phyloP scores from a whole-genome alignment of 1,140 invertebrate genomes.

The Lepidurus apus region DNA sequence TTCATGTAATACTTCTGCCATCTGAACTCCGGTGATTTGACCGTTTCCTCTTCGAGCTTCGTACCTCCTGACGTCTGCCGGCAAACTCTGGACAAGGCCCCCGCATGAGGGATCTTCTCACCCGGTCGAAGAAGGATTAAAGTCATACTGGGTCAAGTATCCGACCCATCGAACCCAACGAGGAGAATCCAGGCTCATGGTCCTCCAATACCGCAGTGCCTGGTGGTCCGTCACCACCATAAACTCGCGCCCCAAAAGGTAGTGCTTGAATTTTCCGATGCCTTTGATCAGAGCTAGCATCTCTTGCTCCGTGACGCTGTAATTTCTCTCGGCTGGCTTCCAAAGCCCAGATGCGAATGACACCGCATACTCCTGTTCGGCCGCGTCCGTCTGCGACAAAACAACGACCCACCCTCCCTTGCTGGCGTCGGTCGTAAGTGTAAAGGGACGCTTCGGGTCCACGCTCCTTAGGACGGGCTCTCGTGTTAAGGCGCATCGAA shows the following conservation, averaged over 20 bases:
- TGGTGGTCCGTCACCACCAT: constrained; percentile 44
- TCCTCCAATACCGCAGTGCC: constrained; percentile 40
- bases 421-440: no score
- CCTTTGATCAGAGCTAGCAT: constrained; percentile 44
- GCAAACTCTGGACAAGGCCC: not conserved
- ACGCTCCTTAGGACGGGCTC: no score
- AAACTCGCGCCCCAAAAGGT: constrained; percentile 43
- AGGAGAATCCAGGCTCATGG: not conserved
- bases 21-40: no score
- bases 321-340: constrained; percentile 44
- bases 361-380: no score
- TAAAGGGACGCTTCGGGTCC: no score
- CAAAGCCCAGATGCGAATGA: no score
- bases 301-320: constrained; percentile 46
- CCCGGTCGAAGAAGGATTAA: not conserved
- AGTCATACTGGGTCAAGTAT: not conserved
- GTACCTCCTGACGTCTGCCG: not conserved
- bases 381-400: no score
- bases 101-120: not conserved
- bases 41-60: not conserved
- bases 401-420: no score
- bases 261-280: constrained; percentile 46
- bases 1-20: no score
- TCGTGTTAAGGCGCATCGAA: no score
- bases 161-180: not conserved